Conservation (phyloP, 2,113 vertebrate species). For the Sebastes fasciatus region DNA sequence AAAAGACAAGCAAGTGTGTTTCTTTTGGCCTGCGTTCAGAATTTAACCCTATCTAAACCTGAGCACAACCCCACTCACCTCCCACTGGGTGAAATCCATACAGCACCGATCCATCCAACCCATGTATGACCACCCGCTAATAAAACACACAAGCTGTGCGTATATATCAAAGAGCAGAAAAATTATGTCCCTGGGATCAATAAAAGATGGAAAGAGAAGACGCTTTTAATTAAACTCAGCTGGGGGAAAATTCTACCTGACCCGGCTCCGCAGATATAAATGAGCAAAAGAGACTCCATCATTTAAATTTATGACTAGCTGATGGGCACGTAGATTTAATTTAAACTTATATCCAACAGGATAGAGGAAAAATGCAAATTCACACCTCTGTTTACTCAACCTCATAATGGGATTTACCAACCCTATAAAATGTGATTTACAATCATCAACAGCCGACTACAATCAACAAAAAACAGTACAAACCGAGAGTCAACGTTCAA, state of each 20-base stretch:
- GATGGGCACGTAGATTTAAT: background rate
- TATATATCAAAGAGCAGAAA: background rate
- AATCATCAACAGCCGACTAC: background rate
- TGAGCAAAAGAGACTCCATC: background rate
- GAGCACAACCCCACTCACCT: background rate
- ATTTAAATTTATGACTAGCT: slow-evolving; percentile 23
- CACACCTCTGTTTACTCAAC: background rate
- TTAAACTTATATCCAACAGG: background rate
- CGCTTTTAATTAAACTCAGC: slow-evolving; percentile 34
- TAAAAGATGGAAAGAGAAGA: slow-evolving; percentile 13
- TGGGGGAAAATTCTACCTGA: background rate
- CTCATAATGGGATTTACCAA: background rate
- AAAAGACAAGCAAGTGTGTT: background rate
- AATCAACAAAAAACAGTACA: background rate
- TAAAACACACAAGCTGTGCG: slow-evolving; percentile 19
- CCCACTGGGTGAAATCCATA: slow-evolving; percentile 13
- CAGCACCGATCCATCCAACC: background rate
- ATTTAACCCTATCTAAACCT: background rate
- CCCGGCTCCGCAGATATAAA: background rate
- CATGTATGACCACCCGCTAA: background rate
- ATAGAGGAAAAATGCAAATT: background rate
- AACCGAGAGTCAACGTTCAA: background rate
- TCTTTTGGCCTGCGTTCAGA: slow-evolving; percentile 9
- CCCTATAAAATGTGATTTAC: background rate
- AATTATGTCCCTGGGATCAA: slow-evolving; percentile 26